Conservation (phyloP, 2,888 invertebrate genomes). For the Agapostemon virescens region DNA sequence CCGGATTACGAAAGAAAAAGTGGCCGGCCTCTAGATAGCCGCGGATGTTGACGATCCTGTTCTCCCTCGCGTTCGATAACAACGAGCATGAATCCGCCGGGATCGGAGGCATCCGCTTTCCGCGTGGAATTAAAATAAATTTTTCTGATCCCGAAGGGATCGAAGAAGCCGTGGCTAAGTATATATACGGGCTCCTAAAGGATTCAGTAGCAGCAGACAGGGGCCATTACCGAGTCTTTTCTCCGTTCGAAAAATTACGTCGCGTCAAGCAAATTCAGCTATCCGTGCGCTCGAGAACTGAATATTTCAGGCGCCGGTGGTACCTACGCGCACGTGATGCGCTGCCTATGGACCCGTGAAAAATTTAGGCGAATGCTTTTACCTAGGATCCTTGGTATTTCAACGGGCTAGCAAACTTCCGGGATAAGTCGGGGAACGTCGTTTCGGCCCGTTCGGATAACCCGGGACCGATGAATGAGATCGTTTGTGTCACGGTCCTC, state of each 20-base stretch:
- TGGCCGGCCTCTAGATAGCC: no score
- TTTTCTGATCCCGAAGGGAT: neutral
- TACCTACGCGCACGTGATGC: neutral
- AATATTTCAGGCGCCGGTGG: slow-evolving; percentile 26
- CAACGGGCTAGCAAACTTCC: neutral
- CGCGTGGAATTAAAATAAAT: slow-evolving; percentile 1
- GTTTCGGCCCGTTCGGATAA: neutral
- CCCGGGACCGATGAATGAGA: neutral
- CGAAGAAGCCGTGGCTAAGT: neutral
- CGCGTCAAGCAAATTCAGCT: slow-evolving; percentile 11
- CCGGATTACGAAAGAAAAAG: no score
- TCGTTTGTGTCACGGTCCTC: neutral
- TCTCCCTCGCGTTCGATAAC: neutral
- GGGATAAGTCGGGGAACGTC: neutral
- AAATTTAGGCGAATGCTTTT: slow-evolving; percentile 41
- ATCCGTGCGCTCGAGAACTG: neutral
- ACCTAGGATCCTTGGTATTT: slow-evolving; percentile 9
- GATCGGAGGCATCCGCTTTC: neutral
- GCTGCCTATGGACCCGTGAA: neutral
- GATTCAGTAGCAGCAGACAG: slow-evolving; percentile 8
- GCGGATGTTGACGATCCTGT: no score
- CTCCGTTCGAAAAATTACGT: slow-evolving; percentile 25
- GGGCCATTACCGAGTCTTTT: slow-evolving; percentile 4
- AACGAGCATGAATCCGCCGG: neutral
- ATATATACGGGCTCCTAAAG: neutral